These are phyloP conservation scores for Coptodon rendalli DNA, from an alignment of 2,113 vertebrate species.

Conservation along the genomic window DNA sequence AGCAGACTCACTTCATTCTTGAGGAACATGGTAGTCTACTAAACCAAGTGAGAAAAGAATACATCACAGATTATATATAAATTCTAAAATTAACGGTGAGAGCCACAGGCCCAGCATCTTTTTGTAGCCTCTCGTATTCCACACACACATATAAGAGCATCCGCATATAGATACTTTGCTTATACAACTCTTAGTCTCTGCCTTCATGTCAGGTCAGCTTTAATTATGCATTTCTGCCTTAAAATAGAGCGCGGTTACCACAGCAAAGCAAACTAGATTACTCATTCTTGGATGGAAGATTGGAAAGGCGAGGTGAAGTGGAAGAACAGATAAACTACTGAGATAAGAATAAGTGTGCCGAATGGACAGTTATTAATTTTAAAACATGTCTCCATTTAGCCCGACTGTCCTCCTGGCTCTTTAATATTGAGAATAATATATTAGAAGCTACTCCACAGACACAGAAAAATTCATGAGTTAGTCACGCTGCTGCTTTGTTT, in stretches of 20 bases:
- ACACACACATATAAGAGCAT: neutral
- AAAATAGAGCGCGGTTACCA: constrained; percentile 54
- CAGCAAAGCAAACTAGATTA: constrained; percentile 51
- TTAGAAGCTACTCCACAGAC: neutral
- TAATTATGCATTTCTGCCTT: constrained; percentile 64
- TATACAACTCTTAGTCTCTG: constrained; percentile 7
- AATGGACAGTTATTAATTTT: neutral
- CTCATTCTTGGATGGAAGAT: constrained; percentile 48
- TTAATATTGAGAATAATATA: neutral
- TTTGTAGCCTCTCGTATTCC: neutral
- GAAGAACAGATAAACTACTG: neutral
- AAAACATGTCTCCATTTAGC: neutral
- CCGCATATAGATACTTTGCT: neutral
- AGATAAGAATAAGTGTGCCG: neutral
- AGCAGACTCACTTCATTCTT: constrained; percentile 4
- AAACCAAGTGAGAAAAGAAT: neutral
- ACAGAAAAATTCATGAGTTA: neutral
- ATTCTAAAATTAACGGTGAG: neutral
- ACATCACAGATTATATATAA: neutral
- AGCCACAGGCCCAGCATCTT: neutral
- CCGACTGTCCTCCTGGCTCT: neutral
- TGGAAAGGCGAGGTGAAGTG: neutral
- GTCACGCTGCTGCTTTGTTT: neutral
- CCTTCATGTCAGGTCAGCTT: constrained; percentile 44
- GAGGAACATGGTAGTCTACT: neutral